Base-by-base conservation (phyloP, 2,113 vertebrate genomes). In the Cephalopterus ornatus region DNA sequence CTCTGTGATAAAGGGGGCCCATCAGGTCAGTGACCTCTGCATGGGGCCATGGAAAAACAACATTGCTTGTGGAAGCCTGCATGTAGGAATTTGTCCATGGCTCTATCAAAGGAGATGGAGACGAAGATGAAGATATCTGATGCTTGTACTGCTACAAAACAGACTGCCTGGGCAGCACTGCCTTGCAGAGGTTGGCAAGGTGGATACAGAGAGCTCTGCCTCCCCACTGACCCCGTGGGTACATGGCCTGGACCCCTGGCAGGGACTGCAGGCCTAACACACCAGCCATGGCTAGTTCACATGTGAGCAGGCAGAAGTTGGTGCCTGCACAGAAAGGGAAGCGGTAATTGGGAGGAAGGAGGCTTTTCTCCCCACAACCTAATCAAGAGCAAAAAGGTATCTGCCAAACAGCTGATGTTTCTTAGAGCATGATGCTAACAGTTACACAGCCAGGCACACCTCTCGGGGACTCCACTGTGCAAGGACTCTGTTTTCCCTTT, bases 401-500 rank as follows among this genome's bases (percentile, higher is more conserved):
- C 37, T 37, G 72, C 82, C 76, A 72, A 88, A 80, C 82, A 96
- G 85, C 83, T 84, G 61, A 89, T 65, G 74, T 84, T 35, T 55
- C 75, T 67, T 81, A 32, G 24, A 88, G 81, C 0, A 0, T 4
- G 14, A 94, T 49, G 59, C 50, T 74, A 8, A 44, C 42, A 65
- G 72, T 32, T 68, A 35, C 0, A 1, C 79, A 84, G 65, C 35
- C 88, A 74, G 88, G 72, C 90, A 90, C 78, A 77, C 82, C 88
- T 95, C 73, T 19, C 0, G 0, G 70, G 92, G 73, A 86, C 89
- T 91, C 88, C 23, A 0, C 52, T 16, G 50, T 0, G 0, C 2
- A 1, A 93, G 68, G 76, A 72, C 56, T 93, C 91, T 49, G 81
- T 49, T 92, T 91, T 91, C 62, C 62, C 89, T 92, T 92, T 87